Base-by-base conservation (phyloP, 2,888 invertebrate genomes). In the Trachelus iudaicus region DNA sequence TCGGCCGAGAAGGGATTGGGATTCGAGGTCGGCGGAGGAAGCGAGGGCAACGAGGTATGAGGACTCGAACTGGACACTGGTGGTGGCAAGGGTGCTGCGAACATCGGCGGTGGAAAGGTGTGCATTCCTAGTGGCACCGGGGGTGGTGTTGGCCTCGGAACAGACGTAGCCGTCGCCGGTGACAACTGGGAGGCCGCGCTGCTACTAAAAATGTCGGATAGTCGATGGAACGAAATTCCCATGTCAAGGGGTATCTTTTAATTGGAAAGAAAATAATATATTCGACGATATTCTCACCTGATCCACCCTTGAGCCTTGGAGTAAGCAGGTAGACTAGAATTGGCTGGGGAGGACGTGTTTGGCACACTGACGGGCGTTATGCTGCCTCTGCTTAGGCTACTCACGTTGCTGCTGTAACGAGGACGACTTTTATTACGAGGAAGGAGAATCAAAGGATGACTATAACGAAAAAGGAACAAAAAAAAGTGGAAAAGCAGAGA, bases 1-100 rank as follows among this genome's bases (percentile, higher is more conserved):
- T 97, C 97, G 11, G 97, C 97, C 15, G 97, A 96, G 92, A 97
- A 97, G 1, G 97, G 97, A 92, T 96, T 96, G 12, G 96, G 96
- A 89, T 96, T 95, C 69, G 92, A 91, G 68, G 93, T 92, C 75
- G 93, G 93, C 37, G 91, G 91, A 74, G 92, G 89, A 85, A 89
- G 88, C 77, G 88, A 89, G 76, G 89, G 87, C 85, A 89, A 85
- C 83, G 91, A 90, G 34, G 91, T 88, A 80, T 91, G 91, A 35
- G 91, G 90, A 86, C 91, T 91, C 77, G 92, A 86, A 80, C 89
- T 91, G 83, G 93, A 88, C 56, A 92, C 92, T 35, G 92, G 90
- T 31, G 92, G 92, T 80, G 94, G 93, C 40, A 95, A 91, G 69
- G 95, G 94, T 74, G 96, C 93, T 30, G 95, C 94, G 89, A 96